Conservation (phyloP, 2,113 vertebrate species). For the Zonotrichia leucophrys region DNA sequence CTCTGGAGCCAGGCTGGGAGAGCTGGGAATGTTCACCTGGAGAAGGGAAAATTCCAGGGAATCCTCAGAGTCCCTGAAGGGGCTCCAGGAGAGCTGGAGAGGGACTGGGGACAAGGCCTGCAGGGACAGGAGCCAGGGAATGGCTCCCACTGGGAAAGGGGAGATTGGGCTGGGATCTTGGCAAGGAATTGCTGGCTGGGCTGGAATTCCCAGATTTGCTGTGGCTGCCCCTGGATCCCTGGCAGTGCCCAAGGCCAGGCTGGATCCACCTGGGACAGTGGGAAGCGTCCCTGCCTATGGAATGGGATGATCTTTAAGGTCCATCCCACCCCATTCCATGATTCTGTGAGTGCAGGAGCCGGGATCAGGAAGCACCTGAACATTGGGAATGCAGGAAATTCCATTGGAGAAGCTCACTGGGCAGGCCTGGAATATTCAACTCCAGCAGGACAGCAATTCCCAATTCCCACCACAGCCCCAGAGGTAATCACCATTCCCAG, state of each 20-base stretch:
- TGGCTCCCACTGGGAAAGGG: not conserved
- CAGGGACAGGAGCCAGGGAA: not conserved
- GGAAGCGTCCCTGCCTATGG: rapidly evolving
- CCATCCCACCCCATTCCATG: not conserved
- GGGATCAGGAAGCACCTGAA: not conserved
- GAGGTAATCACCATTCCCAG: not conserved
- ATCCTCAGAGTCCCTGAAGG: not conserved
- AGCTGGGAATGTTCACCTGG: not conserved
- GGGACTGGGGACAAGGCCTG: not conserved
- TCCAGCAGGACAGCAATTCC: not conserved
- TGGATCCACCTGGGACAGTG: rapidly evolving
- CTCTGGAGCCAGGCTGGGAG: not conserved
- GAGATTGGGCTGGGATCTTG: not conserved
- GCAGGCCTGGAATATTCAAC: not conserved
- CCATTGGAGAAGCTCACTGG: rapidly evolving
- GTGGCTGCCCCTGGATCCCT: not conserved
- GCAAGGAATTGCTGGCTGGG: not conserved
- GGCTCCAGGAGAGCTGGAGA: not conserved
- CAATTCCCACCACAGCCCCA: not conserved
- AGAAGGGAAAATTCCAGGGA: not conserved
- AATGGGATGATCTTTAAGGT: rapidly evolving
- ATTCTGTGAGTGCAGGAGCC: rapidly evolving
- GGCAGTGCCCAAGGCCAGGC: rapidly evolving
- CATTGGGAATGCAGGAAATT: not conserved
- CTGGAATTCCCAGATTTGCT: not conserved